phyloP scores from a whole-genome alignment of 1,140 invertebrate species.

The Mercenaria mercenaria region DNA sequence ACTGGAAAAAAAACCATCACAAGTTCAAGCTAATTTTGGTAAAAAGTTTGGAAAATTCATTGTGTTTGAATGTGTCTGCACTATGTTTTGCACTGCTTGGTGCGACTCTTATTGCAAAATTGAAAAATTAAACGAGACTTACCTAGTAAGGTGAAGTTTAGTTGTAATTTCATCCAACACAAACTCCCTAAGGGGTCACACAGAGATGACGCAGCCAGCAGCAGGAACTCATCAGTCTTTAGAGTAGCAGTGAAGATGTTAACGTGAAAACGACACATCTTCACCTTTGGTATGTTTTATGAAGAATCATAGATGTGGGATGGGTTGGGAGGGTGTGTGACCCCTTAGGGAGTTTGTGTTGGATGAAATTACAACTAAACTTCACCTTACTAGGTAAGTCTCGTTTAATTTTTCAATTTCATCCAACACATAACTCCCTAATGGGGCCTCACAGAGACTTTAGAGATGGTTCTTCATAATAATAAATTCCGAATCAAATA shows the following conservation, averaged over 20 bases:
- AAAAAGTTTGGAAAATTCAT: too few species aligned
- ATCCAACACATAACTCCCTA: constrained; percentile 10
- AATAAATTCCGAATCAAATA: too few species aligned
- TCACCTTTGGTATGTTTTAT: background rate
- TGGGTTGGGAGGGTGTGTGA: background rate
- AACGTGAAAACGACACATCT: background rate
- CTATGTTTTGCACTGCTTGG: too few species aligned
- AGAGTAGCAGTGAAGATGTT: background rate
- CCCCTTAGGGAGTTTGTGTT: constrained; percentile 1
- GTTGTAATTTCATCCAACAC: constrained; percentile 1
- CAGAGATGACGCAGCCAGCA: background rate
- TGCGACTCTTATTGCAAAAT: too few species aligned
- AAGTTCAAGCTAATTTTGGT: too few species aligned
- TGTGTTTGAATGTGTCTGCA: too few species aligned
- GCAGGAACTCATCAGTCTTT: background rate
- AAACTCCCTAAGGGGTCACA: background rate
- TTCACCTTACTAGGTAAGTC: constrained; percentile 13
- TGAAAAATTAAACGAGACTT: background rate
- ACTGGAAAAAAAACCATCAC: too few species aligned
- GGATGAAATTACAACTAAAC: constrained; percentile 19
- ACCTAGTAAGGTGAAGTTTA: constrained; percentile 13
- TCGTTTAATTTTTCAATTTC: constrained; percentile 10
- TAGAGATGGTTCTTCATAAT: too few species aligned
- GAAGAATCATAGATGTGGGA: background rate
- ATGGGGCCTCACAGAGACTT: background rate